Evolutionary conservation across 1,140 invertebrate species (phyloP), one percentile per base, ranked within the genome.

Genomic region (Cydia splendana): DNA sequence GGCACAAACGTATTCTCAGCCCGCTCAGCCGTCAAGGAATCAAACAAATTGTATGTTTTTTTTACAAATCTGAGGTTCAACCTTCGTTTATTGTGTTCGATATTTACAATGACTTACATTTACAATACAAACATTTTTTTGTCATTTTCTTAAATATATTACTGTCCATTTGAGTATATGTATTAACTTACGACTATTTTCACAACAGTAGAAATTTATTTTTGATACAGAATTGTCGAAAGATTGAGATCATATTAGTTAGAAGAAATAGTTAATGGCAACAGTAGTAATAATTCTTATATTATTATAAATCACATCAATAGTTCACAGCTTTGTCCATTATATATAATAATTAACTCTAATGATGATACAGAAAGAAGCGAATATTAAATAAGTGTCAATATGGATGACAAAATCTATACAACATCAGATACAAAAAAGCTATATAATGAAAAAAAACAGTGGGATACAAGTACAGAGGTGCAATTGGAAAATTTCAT

Each of bases 21-120:
- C 0, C 2, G 0, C 24, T 24, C 24, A 24, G 24, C 0, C 0
- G 24, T 24, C 24, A 24, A 30, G 34, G 34, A 34, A 38, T 71
- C 5, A 71, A 71, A 71, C 38, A 38, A 71, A 48, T 15, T 38
- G 4, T 10, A 71, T 71, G 67, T n/a, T 12, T 45, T 62, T 62
- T 24, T 45, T 69, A 71, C 10, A 71, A 67, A 67, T 71, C 67
- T 34, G 9, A 38, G 34, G 67, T 71, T 71, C 38, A 34, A 71
- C 67, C 30, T 71, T 62, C 20, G 57, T 62, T 91, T 82, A 82
- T 89, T 85, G 79, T 80, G 80, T 82, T 84, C 87, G 80, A 87
- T 93, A 93, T 93, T 91, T 93, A 93, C 91, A 93, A 85, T 80
- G 76, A 38, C 83, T 89, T 88, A 88, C 78, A 84, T 83, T 87